These are phyloP conservation scores for Lochmaea crataegi DNA, from an alignment of 2,888 invertebrate species.

Conservation along the genomic window DNA sequence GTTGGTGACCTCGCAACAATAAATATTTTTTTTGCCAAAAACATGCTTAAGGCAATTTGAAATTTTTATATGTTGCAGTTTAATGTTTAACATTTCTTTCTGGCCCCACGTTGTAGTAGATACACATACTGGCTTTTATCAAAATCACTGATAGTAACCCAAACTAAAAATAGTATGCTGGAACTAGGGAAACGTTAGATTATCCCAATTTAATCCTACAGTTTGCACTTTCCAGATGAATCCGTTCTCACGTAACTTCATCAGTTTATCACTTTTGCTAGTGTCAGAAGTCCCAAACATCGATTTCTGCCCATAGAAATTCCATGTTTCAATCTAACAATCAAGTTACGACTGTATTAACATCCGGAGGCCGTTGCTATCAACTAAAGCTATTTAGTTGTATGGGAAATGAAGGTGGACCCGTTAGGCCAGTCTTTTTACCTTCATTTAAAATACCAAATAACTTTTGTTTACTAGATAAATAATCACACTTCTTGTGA, in stretches of 20 bases:
- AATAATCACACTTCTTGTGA: no score
- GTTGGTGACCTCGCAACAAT: no score
- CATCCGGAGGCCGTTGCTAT: background rate
- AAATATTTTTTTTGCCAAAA: no score
- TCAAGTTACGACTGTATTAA: conserved; percentile 24
- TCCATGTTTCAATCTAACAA: conserved; percentile 25
- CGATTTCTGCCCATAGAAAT: conserved; percentile 16
- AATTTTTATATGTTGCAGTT: no score
- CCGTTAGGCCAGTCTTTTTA: background rate
- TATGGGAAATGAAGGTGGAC: conserved; percentile 2
- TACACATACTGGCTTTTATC: background rate
- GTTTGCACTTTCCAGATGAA: conserved; percentile 8
- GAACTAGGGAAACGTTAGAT: background rate
- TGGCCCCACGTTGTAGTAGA: background rate
- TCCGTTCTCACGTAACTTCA: conserved; percentile 5
- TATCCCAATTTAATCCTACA: background rate
- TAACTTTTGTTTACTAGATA: no score
- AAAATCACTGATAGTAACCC: background rate
- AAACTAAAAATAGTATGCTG: background rate
- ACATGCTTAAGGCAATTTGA: no score
- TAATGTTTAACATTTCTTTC: no score
- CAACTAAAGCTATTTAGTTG: conserved; percentile 8
- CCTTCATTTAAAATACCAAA: background rate
- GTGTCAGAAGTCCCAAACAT: conserved; percentile 19
- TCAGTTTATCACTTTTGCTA: conserved; percentile 12